Evolutionary conservation across 2,113 vertebrate genomes (phyloP).

Genomic region (Ascaphus truei): DNA sequence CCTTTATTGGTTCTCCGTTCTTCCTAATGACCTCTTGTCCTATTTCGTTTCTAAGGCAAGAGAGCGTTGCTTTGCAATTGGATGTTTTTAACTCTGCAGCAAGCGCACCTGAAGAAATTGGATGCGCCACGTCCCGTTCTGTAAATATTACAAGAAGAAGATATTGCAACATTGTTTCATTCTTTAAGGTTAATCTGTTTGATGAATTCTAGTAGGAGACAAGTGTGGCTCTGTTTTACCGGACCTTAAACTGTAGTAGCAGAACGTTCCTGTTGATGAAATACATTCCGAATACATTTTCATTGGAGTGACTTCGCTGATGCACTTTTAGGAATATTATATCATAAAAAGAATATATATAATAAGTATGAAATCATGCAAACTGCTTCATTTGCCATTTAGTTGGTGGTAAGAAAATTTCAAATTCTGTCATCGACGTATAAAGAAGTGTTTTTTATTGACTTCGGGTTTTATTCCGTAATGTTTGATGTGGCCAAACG

Average conservation of each 20-base stretch:
- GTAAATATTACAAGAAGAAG: too few relatives aligned
- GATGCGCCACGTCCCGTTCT: background rate
- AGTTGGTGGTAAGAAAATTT: background rate
- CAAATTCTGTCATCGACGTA: background rate
- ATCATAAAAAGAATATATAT: too few relatives aligned
- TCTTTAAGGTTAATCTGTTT: too few relatives aligned
- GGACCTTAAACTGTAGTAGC: too few relatives aligned
- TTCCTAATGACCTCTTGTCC: constrained; percentile 52
- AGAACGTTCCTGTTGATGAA: too few relatives aligned
- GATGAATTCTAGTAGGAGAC: too few relatives aligned
- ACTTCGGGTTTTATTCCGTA: background rate
- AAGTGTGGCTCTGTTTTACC: too few relatives aligned
- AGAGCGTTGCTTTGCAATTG: constrained; percentile 38
- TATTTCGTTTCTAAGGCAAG: constrained; percentile 41
- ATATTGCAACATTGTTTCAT: too few relatives aligned
- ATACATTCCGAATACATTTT: too few relatives aligned
- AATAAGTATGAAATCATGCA: too few relatives aligned
- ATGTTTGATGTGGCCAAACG: background rate
- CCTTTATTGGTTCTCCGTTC: constrained; percentile 51
- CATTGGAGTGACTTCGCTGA: too few relatives aligned
- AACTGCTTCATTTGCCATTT: background rate
- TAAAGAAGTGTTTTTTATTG: constrained; percentile 21
- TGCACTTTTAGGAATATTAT: too few relatives aligned
- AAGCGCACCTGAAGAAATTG: background rate
- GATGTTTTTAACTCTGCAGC: background rate